These are phyloP conservation scores for Oithona nana DNA, from an alignment of 2,888 invertebrate genomes.

Conservation along the genomic window DNA sequence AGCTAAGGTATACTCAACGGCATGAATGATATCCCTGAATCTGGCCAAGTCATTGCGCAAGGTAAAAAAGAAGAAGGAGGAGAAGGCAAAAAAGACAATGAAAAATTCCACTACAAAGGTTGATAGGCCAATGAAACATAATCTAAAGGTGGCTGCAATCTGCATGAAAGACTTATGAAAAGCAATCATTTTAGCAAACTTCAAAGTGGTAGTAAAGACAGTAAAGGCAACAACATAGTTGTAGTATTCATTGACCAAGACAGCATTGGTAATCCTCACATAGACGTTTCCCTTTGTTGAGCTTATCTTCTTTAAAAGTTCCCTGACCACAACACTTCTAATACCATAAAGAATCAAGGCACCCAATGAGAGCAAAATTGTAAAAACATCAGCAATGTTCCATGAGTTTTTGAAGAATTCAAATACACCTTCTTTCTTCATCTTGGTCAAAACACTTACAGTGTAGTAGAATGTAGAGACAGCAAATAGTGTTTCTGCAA, in stretches of 20 bases:
- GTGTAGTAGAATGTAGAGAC: slow-evolving; percentile 13
- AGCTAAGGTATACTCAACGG: slow-evolving; percentile 14
- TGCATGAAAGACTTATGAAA: slow-evolving; percentile 16
- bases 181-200: slow-evolving; percentile 29
- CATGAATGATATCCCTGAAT: slow-evolving; percentile 6
- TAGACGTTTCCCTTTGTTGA: slow-evolving; percentile 20
- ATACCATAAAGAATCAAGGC: slow-evolving; percentile 3
- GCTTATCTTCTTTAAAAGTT: slow-evolving; percentile 16
- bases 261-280: slow-evolving; percentile 22
- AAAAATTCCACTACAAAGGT: slow-evolving; percentile 15
- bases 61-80: slow-evolving; percentile 13
- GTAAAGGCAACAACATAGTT: slow-evolving; percentile 31
- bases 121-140: slow-evolving; percentile 14
- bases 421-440: slow-evolving; percentile 2
- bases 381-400: slow-evolving; percentile 12
- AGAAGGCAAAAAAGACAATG: slow-evolving; percentile 13
- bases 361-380: neutral
- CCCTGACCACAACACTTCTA: neutral
- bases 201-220: slow-evolving; percentile 32
- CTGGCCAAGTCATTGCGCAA: slow-evolving; percentile 3
- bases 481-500: slow-evolving; percentile 8
- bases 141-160: slow-evolving; percentile 6
- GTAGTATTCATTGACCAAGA: slow-evolving; percentile 22
- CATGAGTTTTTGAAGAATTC: slow-evolving; percentile 6
- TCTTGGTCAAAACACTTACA: neutral